Percentiles rank a stretch among this genome's conserved stretches.
Evolutionary conservation across 64 coral and sea anemone genomes (phyloP).

Genomic region (Actinia equina): DNA sequence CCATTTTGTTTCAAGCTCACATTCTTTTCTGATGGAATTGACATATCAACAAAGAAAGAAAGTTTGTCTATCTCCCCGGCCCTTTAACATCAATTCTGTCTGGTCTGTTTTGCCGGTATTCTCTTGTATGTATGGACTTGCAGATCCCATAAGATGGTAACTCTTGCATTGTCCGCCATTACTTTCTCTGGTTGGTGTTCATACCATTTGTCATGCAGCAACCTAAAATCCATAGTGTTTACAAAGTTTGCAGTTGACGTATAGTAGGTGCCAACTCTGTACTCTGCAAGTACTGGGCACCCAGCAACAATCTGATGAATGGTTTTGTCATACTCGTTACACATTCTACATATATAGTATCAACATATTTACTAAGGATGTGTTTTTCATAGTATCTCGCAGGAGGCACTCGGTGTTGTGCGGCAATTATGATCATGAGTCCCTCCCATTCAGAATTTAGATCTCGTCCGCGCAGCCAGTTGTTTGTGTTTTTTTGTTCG

Average conservation of each 20-base stretch:
- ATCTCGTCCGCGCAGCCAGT: too few species aligned
- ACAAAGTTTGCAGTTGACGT: background rate
- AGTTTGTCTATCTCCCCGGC: background rate
- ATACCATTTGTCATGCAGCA: background rate
- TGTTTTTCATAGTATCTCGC: too few species aligned
- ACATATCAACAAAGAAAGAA: background rate
- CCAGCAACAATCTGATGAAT: too few species aligned
- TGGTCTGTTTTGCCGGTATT: background rate
- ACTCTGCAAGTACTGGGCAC: too few species aligned
- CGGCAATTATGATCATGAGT: too few species aligned
- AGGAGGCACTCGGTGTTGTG: too few species aligned
- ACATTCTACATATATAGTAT: too few species aligned
- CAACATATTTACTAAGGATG: too few species aligned
- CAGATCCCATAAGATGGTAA: slow-evolving; percentile 7
- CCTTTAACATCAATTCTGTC: background rate
- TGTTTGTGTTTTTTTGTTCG: too few species aligned
- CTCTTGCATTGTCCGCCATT: background rate
- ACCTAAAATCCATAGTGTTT: background rate
- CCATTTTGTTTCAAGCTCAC: too few species aligned
- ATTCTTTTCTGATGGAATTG: background rate
- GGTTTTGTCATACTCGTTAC: too few species aligned
- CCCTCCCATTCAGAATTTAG: too few species aligned
- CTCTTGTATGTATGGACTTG: background rate
- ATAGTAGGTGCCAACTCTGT: background rate
- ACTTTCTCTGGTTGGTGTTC: slow-evolving; percentile 2